Evolutionary conservation across 1,140 invertebrate species (phyloP), one percentile per base, ranked within the genome.

Genomic region (Antheraea pernyi): DNA sequence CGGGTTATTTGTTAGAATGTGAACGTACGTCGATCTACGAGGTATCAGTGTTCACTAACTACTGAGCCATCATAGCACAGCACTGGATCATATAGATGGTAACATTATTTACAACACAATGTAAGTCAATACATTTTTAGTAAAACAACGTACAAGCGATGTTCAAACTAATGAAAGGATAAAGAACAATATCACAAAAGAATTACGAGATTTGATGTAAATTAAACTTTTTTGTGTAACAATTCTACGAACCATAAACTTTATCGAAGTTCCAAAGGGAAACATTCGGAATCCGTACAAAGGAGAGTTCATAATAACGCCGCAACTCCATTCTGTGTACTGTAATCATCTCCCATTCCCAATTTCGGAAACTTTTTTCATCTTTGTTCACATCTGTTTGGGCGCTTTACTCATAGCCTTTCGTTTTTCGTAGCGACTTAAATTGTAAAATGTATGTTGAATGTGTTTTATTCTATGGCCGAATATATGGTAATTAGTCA

Each of bases 291-390:
- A 88, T 88, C 85, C 69, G 81, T 83, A 86, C 86, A 87, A 86
- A 86, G 75, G 80, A 60, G 83, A 82, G 74, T 85, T 85, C 78
- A 85, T 87, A 84, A 84, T 84, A 85, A 85, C 65, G 80, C 82
- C 81, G 74, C 84, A 83, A 89, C 86, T 88, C 81, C 84, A 89
- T 91, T 91, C 80, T 81, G 68, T 88, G 85, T 89, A 89, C 86
- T 85, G 85, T 89, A 87, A 91, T 83, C 81, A 83, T 81, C 79
- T 73, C 30, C 74, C 76, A 77, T 80, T 78, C 67, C 74, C 77
- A 76, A 81, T 79, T 79, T 76, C 68, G 53, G 68, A 78, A 83
- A 83, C 79, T 83, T 83, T 91, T 91, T 91, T 91, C 89, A 91
- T 91, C 83, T 91, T 81, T 84, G 82, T 89, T 85, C 87, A 85